These are phyloP conservation scores for Dryococelus australis DNA, from an alignment of 2,888 invertebrate genomes.

Conservation along the genomic window DNA sequence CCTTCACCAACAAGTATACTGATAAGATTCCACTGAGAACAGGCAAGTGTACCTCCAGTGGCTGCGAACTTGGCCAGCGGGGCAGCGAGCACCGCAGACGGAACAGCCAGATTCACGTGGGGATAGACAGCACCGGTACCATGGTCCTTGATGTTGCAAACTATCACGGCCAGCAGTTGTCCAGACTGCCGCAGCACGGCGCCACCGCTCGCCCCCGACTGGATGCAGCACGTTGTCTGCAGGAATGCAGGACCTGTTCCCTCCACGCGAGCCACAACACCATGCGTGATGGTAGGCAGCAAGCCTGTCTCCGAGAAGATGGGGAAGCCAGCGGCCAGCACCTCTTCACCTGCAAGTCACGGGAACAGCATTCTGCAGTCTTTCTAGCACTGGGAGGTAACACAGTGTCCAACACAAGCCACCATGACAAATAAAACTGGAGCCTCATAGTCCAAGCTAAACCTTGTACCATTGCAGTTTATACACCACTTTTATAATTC, in stretches of 20 bases:
- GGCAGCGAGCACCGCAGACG: constrained; percentile 59
- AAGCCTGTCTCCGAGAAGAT: constrained; percentile 62
- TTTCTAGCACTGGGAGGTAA: too few species aligned
- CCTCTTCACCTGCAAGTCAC: constrained; percentile 62
- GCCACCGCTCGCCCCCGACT: constrained; percentile 70
- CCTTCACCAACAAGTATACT: too few species aligned
- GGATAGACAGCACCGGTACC: constrained; percentile 63
- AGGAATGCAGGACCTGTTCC: constrained; percentile 59
- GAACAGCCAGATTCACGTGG: constrained; percentile 69
- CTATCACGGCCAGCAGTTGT: constrained; percentile 60
- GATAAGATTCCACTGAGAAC: too few species aligned
- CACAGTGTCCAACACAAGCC: too few species aligned
- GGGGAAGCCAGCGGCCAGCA: constrained; percentile 67
- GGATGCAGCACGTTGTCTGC: constrained; percentile 70
- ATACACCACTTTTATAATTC: too few species aligned
- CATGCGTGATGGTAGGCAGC: constrained; percentile 64
- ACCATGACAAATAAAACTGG: too few species aligned
- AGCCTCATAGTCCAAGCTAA: too few species aligned
- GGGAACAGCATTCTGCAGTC: not conserved
- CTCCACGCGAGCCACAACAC: constrained; percentile 64
- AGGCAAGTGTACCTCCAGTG: constrained; percentile 59
- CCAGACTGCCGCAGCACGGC: constrained; percentile 63
- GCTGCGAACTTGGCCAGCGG: constrained; percentile 59
- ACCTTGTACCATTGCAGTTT: too few species aligned
- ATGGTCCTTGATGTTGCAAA: constrained; percentile 64